Evolutionary conservation across 2,888 invertebrate genomes (phyloP).

Genomic region (Melipona bicolor): DNA sequence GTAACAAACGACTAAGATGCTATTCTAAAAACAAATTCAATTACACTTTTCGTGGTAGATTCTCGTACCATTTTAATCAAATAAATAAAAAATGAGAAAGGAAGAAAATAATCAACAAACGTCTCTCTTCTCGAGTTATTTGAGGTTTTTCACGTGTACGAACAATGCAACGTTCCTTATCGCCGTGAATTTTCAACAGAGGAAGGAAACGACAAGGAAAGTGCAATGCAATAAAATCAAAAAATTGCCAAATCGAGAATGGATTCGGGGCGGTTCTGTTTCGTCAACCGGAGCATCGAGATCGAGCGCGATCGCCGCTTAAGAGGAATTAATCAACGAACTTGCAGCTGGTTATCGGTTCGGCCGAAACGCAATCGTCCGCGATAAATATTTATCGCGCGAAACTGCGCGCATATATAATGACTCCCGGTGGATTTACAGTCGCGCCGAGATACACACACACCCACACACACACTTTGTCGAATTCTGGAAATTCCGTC

Average conservation of each 20-base stretch:
- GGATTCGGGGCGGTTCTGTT: neutral
- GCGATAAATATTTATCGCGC: constrained; percentile 32
- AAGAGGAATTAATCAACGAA: constrained; percentile 17
- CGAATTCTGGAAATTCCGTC: constrained; percentile 7
- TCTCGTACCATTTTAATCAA: no score
- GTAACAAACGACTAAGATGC: no score
- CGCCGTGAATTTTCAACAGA: no score
- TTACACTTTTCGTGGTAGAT: no score
- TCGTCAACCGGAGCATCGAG: neutral
- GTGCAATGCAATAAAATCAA: no score
- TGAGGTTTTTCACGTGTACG: no score
- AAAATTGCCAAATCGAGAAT: neutral
- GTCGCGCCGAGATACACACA: neutral
- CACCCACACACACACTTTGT: neutral
- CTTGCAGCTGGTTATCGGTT: constrained; percentile 9
- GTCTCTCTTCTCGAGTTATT: no score
- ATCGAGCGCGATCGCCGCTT: constrained; percentile 7
- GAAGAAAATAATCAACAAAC: no score
- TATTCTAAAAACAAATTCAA: no score
- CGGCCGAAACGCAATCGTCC: neutral
- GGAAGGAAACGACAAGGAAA: no score
- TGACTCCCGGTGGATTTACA: constrained; percentile 18
- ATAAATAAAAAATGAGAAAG: no score
- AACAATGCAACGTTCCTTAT: no score
- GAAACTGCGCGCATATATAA: constrained; percentile 21